Evolutionary conservation across 2,797 vertebrate species (phyloP), one percentile per base, ranked within the genome.

Genomic region (Cheirogaleus major): DNA sequence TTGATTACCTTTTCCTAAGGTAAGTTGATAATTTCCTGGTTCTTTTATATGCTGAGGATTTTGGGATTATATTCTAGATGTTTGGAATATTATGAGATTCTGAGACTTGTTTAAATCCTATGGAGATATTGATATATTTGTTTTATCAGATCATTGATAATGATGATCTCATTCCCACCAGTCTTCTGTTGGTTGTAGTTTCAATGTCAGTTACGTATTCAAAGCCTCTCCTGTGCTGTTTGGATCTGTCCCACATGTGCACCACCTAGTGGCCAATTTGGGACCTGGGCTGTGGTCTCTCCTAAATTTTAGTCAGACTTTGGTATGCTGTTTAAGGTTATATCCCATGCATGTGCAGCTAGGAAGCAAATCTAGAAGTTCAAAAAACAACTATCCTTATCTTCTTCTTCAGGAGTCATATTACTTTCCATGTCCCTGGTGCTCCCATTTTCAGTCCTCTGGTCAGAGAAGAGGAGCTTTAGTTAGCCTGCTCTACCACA

Each of bases 371-470:
- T 27, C 75, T 35, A 81, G 35, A 41, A 87, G 52, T 86, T 78
- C n/a, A 93, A 50, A 87, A 93, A n/a, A 78, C 43, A 81, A 72
- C 84, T 88, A 80, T 63, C 15, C 84, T 80, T 65, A 52, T 22
- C 15, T 52, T 30, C 27, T 72, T 80, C 75, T 30, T 88, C 76
- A 72, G 1, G 72, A 52, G 63, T 45, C 27, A 41, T 86, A 35
- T 25, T 59, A 59, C 9, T 72, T 79, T 80, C 43, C 20, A 22
- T 80, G 87, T 72, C 65, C 12, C 45, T 72, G 48, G 55, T 72
- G 55, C 55, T 72, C 65, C 30, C 43, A 52, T 88, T 81, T 81
- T 80, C 25, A 81, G 65, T 81, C 41, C 18, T 69, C 32, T 32
- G 30, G 1, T 69, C 38, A 80, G 89, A 67, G 65, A 65, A 38